Conservation (phyloP, 1,140 invertebrate species). For the Penaeus chinensis region DNA sequence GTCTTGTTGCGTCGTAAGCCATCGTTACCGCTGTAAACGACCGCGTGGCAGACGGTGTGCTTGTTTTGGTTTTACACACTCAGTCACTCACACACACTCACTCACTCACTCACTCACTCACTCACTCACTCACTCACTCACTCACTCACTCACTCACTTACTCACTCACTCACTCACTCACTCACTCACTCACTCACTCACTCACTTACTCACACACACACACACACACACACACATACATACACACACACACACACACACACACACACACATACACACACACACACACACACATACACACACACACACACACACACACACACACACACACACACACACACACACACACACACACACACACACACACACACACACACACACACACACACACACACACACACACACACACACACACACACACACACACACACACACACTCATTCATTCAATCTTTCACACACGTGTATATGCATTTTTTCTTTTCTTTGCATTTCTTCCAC, state of each 20-base stretch:
- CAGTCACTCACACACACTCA: neutral
- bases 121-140: neutral
- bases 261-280: neutral
- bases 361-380: neutral
- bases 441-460: neutral
- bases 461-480: slow-evolving; percentile 12
- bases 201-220: neutral
- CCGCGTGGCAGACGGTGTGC: no score
- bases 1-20: no score
- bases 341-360: neutral
- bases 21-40: no score
- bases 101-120: neutral
- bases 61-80: neutral
- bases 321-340: neutral
- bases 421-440: neutral
- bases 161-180: neutral
- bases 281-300: neutral
- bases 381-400: neutral
- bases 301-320: neutral
- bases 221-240: neutral
- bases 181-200: neutral
- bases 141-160: neutral
- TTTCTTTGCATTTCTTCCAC: neutral
- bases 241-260: neutral
- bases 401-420: neutral